Base-by-base conservation (phyloP, 2,888 invertebrate species). In the Odontomyia ornata region DNA sequence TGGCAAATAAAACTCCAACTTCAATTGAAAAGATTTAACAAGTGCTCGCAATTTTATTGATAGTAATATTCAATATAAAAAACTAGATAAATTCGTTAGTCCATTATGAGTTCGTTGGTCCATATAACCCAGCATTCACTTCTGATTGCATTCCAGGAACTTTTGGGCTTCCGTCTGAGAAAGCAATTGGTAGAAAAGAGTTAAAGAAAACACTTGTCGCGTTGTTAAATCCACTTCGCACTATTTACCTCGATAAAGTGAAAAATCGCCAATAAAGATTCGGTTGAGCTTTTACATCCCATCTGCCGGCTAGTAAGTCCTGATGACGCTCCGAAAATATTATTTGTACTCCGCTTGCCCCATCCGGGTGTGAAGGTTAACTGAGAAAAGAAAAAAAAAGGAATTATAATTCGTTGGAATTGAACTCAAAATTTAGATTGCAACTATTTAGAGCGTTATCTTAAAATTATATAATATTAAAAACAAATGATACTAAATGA, bases 251-350 rank as follows among this genome's bases (percentile, higher is more conserved):
- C 85, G 2, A 86, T 83, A 80, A 83, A 86, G 23, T 84, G 84
- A 77, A 86, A 85, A 79, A 86, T 86, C 62, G 85, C 83, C 80
- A 86, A 79, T 7, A 86, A 80, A 82, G 85, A 85, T 76, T 86
- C 86, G 69, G 84, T 84, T 5, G 86, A 83, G 25, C 83, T 82
- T 67, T 84, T 84, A 77, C 86, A 86, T 69, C 83, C 85, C 36
- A 73, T 15, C 23, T 23, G 60, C 9, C 73, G n/a, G 36, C 36
- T 60, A 13, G 3, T 60, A 13, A 73, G 56, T 28, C 82, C 83
- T 13, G 75, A 21, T 23, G 60, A n/a, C 1, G 46, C 46, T 15
- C 75, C 56, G 64, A 77, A 79, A 23, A 79, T 57, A 43, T 77
- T 65, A 1, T 77, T 77, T 21, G 62, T 15, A 21, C 79, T 80